Percentiles rank a stretch among this genome's conserved stretches.
phyloP scores from a whole-genome alignment of 2,797 vertebrate species.

The Crenuchus spilurus region DNA sequence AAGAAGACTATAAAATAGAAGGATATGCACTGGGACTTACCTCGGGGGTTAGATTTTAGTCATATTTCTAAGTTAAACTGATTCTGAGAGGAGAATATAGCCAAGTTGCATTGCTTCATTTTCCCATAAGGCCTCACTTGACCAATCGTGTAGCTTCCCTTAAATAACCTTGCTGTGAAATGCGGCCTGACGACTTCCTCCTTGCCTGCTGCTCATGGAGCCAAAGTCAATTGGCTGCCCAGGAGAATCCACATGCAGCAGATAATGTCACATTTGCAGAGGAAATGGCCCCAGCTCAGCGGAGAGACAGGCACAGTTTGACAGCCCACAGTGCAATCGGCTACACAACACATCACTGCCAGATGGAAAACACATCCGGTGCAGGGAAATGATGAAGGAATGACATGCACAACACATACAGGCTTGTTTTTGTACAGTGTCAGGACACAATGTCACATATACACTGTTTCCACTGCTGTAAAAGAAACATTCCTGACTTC shows the following conservation, averaged over 20 bases:
- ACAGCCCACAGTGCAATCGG: conserved; percentile 15
- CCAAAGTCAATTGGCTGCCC: conserved; percentile 7
- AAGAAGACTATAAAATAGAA: conserved; percentile 38
- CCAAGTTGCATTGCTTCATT: conserved; percentile 43
- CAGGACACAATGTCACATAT: no score
- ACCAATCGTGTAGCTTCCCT: conserved; percentile 26
- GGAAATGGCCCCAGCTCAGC: conserved; percentile 14
- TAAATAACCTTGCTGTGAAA: conserved; percentile 18
- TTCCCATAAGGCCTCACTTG: conserved; percentile 18
- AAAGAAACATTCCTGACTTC: background rate
- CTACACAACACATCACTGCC: conserved; percentile 6
- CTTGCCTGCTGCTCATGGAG: background rate
- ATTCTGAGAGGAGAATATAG: conserved; percentile 32
- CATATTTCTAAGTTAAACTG: conserved; percentile 41
- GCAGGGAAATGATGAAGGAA: background rate
- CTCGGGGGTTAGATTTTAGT: conserved; percentile 4
- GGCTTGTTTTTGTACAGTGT: background rate
- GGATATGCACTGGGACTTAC: conserved; percentile 32
- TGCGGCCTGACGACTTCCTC: background rate
- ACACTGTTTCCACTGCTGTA: no score
- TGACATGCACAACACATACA: background rate
- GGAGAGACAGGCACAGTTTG: background rate
- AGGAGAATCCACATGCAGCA: conserved; percentile 4
- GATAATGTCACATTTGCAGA: conserved; percentile 21
- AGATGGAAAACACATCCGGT: background rate